Evolutionary conservation across 2,113 vertebrate genomes (phyloP).

Genomic region (Ochotona princeps): DNA sequence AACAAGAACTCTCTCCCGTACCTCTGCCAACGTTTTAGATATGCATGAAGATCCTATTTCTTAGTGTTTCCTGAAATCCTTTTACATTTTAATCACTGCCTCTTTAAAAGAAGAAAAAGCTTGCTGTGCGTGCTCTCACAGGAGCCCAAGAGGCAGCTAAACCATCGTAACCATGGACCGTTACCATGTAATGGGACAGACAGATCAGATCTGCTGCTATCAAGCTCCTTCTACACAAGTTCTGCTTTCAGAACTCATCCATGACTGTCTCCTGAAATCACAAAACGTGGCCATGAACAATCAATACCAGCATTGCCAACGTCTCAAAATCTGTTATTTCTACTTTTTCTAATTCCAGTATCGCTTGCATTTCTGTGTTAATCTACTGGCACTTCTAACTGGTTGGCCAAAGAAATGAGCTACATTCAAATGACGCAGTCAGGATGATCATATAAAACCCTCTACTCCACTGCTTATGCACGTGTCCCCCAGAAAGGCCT

Average conservation of each 20-base stretch:
- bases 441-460: slow-evolving; percentile 22
- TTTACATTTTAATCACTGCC: not conserved
- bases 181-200: not conserved
- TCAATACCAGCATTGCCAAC: not conserved
- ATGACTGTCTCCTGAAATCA: not conserved
- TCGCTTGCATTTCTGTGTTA: slow-evolving; percentile 25
- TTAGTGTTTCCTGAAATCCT: slow-evolving; percentile 53
- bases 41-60: not conserved
- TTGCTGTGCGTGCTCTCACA: not conserved
- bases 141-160: not conserved
- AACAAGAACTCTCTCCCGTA: not conserved
- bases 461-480: not conserved
- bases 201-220: not conserved
- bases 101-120: not conserved
- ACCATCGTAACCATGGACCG: too few relatives aligned
- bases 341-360: not conserved
- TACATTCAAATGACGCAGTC: not conserved
- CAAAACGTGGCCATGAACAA: not conserved
- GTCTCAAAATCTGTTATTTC: not conserved
- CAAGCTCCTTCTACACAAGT: not conserved
- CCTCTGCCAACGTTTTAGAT: not conserved
- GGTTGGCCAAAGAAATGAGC: slow-evolving; percentile 27
- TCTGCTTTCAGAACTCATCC: slow-evolving; percentile 17
- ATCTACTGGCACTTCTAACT: not conserved
- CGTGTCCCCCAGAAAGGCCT: slow-evolving; percentile 29